Base-by-base conservation (phyloP, 2,797 vertebrate species). In the Syngnathus acus region DNA sequence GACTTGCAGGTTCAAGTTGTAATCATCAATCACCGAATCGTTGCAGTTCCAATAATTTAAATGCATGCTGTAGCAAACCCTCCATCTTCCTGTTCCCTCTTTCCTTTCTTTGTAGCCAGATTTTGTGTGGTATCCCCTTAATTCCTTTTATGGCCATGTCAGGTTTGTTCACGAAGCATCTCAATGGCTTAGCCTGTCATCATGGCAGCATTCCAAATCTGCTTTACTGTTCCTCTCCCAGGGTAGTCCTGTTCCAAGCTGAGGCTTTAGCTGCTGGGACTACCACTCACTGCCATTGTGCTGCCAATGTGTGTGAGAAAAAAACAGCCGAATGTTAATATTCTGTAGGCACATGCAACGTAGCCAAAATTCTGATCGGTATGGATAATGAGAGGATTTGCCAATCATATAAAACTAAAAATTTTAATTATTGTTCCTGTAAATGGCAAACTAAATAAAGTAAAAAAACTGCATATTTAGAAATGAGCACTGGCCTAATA, bases 181-280 rank as follows among this genome's bases (percentile, higher is more conserved):
- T 76, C 78, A 84, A 69, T 73, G 76, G 81, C 84, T 88, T 87
- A 87, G 70, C 81, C 82, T 32, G 83, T 79, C 80, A 86, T 81
- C 77, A 72, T 42, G 65, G 80, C 76, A 76, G 68, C 67, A 51
- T 71, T 83, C 83, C 85, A 84, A 81, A 67, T 65, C 69, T 70
- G 83, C 77, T 85, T 83, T 82, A 75, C 69, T 75, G 77, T 83
- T 86, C 81, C 65, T 78, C 80, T 80, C 68, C 62, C 50, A 69
- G 65, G 65, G 63, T 60, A 63, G 68, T 69, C 68, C 62, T 47
- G 1, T 67, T 86, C 79, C 78, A 82, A 78, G 70, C 66, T 47
- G 64, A 72, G 72, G 69, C 68, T 75, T 63, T 72, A 72, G 45
- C 47, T 64, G 75, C 64, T 75, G 64, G 65, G 62, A 63, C 61